Conservation (phyloP, 2,888 invertebrate species). For the Cheilosia scutellata region DNA sequence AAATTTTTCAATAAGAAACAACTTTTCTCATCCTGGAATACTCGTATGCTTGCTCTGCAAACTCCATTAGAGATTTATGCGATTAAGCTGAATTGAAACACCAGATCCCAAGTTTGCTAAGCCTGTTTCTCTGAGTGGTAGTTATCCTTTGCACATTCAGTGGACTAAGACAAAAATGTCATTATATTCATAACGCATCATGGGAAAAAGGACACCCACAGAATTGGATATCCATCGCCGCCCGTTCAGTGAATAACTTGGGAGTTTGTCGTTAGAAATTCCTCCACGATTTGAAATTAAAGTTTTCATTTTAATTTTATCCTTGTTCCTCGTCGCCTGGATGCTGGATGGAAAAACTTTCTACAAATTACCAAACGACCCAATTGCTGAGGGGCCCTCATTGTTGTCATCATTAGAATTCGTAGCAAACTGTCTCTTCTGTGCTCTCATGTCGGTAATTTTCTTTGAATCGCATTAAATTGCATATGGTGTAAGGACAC, state of each 20-base stretch:
- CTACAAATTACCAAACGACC: constrained; percentile 39
- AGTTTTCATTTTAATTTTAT: constrained; percentile 30
- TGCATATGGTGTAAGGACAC: constrained; percentile 8
- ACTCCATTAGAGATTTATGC: neutral
- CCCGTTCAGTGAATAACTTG: neutral
- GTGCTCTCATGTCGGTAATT: constrained; percentile 10
- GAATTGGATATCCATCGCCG: neutral
- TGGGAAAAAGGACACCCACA: neutral
- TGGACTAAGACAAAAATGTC: neutral
- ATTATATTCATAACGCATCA: neutral
- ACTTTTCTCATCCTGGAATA: too few species aligned
- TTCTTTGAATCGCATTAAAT: constrained; percentile 25
- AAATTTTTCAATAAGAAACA: too few species aligned
- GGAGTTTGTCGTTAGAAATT: constrained; percentile 8
- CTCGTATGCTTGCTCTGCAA: too few species aligned
- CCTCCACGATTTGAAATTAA: constrained; percentile 23
- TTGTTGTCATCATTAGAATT: constrained; percentile 45
- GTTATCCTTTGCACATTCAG: neutral
- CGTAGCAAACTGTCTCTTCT: neutral
- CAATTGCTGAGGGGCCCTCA: constrained; percentile 28
- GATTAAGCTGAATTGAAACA: neutral
- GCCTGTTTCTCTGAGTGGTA: neutral
- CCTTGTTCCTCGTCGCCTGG: neutral
- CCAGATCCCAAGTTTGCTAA: neutral
- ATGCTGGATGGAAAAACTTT: neutral